A percentile compares a stretch with the other conserved stretches of the same genome.
phyloP scores from a whole-genome alignment of 2,113 vertebrate genomes.

The Psophia crepitans region DNA sequence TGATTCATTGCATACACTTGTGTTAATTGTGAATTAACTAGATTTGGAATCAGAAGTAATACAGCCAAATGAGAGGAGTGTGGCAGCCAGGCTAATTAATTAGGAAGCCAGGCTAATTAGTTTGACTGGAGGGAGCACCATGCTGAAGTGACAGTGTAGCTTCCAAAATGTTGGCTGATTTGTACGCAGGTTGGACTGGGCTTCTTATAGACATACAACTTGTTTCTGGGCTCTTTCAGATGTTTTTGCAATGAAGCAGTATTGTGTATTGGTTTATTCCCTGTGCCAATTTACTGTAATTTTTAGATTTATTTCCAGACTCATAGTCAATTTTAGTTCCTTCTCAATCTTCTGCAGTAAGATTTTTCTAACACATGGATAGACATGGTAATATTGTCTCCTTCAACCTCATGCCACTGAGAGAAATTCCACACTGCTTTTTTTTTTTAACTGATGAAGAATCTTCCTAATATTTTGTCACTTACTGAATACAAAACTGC shows the following conservation, averaged over 20 bases:
- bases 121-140: not conserved
- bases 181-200: not conserved
- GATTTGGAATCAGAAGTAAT: not conserved
- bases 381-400: not conserved
- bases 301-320: not conserved
- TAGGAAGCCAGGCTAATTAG: slow-evolving; percentile 1
- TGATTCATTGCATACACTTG: no score
- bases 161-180: not conserved
- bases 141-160: not conserved
- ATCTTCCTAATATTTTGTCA: not conserved
- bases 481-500: not conserved
- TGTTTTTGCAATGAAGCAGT: not conserved
- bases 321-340: not conserved
- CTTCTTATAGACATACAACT: not conserved
- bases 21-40: not conserved
- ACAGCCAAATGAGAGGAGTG: not conserved
- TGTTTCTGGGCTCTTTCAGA: not conserved
- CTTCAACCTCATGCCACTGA: not conserved
- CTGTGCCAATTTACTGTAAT: not conserved
- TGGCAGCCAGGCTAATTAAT: not conserved
- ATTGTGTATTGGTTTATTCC: not conserved
- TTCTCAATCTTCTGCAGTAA: not conserved
- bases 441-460: not conserved
- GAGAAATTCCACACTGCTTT: not conserved
- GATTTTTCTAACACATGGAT: not conserved